Evolutionary conservation across 2,797 vertebrate species (phyloP), one percentile per base, ranked within the genome.

Genomic region (Rhabdomys pumilio): DNA sequence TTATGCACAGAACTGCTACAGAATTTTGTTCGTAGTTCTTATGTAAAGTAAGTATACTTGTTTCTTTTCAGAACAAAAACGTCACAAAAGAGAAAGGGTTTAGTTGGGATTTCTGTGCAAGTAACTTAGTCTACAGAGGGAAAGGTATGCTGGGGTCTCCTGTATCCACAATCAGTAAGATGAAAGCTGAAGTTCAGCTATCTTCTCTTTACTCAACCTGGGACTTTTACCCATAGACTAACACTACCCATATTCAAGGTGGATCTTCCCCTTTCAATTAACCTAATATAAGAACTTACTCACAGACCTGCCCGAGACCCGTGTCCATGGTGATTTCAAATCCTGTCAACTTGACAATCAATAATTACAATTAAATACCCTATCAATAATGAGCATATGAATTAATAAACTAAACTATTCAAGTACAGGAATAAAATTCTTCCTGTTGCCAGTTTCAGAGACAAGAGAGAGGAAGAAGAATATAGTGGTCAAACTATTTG

Each of bases 361-460:
- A 87, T 67, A n/a, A 31, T 22, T 11, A 67, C 19, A 65, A 47
- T 72, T 72, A 72, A 1, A 69, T 3, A 87, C 15, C 14, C 19
- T 38, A 41, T 87, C 72, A 57, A 2, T 55, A 57, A 63, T 67
- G 55, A 80, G 44, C 65, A 20, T 81, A 65, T 57, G 10, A 38
- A 73, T 57, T 61, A 57, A 92, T 41, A 50, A 14, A 19, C 55
- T 57, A 50, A 44, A n/a, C 3, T 29, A 61, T 87, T 47, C 24
- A 61, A 90, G 26, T 77, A n/a, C 47, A 92, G 47, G 93, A 89
- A 83, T 95, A 82, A 96, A 94, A 83, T 87, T 89, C 7, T 72
- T 10, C 41, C 41, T n/a, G 13, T 73, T 17, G 4, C 13, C 59
- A 72, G 26, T 81, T 92, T 50, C 85, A 63, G 61, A 90, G 89